Base-by-base conservation (phyloP, 2,888 invertebrate species). In the Unio pictorum region DNA sequence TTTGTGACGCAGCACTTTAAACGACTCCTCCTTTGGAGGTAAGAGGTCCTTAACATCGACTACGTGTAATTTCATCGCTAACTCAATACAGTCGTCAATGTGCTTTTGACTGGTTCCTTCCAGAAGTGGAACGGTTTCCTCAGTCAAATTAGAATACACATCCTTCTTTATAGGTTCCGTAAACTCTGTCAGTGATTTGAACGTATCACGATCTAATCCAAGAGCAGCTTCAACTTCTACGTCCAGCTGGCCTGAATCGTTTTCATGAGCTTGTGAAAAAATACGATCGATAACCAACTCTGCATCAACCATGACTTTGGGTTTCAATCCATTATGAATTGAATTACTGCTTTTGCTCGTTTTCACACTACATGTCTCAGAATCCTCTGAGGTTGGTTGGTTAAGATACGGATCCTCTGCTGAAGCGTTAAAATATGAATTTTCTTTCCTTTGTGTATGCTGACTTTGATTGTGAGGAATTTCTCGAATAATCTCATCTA, bases 401-500 rank as follows among this genome's bases (percentile, higher is more conserved):
- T 80, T 81, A 6, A 81, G 67, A 68, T 76, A 75, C 17, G 77
- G 75, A 45, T 79, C 81, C 23, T 81, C 81, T 45, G 72, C 67
- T n/a, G 75, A 76, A n/a, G 67, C 68, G 15, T 75, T 65, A 66
- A 78, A 76, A 61, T 78, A 68, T 55, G 73, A 70, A 62, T 73
- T 74, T 15, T 70, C 68, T 34, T 78, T 75, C 56, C 76, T 72
- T 63, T 78, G 75, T 20, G 72, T 65, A 30, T 70, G 67, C 54
- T 64, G 64, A 61, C 65, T 61, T 20, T 66, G 72, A 63, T 56
- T 73, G 6, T 63, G 61, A 15, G 79, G 85, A 28, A 78, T 79
- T 75, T 85, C 85, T 63, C 82, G 77, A 6, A 85, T 82, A 57
- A 85, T 81, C 55, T 85, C 82, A 62, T 85, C 82, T 28, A 85